Evolutionary conservation across 2,797 vertebrate species (phyloP), one percentile per base, ranked within the genome.

Genomic region (Orestias chungarensis): DNA sequence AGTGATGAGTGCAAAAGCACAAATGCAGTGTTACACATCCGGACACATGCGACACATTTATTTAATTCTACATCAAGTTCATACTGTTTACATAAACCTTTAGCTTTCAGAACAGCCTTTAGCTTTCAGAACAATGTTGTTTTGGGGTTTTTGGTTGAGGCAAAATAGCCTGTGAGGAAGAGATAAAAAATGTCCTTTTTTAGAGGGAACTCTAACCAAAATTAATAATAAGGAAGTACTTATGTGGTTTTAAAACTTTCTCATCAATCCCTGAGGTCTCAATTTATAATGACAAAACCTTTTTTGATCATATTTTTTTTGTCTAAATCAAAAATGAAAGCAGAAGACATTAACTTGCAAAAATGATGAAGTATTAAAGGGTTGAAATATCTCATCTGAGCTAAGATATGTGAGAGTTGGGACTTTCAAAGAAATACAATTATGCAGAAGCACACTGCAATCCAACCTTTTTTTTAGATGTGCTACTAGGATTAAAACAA

Each of bases 191-290:
- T 38, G 78, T 85, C 35, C 64, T 72, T 6, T 66, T 54, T 83
- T 5, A 27, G 42, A 52, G 29, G 62, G 65, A 84, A 76, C 47
- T 38, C 27, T 27, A 67, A 62, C 31, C 42, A 69, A 57, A 66
- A 66, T 52, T 18, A 78, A 66, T 54, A 47, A 3, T 4, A 43
- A 52, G 55, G 38, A 64, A 61, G 42, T 77, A 71, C 76, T 66
- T 82, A 5, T 79, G 78, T 74, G 79, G 68, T 79, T 72, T 47
- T 75, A 7, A 75, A 81, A 73, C 35, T 54, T 79, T 64, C 68
- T 62, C 6, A 20, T 17, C 18, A 59, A 33, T 35, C 31, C 4
- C 18, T 18, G 52, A 71, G 55, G 76, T 78, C 68, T 57, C 25
- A n/a, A 81, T 67, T 80, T 72, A 20, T 77, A 57, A 71, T 57